These are phyloP conservation scores for Chaetodon trifascialis DNA, from an alignment of 2,113 vertebrate genomes.

Conservation along the genomic window DNA sequence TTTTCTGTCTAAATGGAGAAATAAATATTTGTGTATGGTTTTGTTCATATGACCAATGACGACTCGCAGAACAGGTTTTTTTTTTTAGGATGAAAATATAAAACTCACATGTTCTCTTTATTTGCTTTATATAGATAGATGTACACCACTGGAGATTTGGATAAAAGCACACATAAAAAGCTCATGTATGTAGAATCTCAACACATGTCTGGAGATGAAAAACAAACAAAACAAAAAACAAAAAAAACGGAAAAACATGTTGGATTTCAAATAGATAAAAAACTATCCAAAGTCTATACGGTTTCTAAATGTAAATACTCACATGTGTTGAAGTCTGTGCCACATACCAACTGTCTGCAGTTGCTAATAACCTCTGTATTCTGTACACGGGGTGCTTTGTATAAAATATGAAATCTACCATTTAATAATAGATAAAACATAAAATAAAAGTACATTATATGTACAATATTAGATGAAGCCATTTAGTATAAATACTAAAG, in stretches of 20 bases:
- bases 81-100: constrained; percentile 87
- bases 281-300: constrained; percentile 74
- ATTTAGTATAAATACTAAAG: constrained; percentile 92
- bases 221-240: too few relatives aligned
- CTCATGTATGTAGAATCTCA: constrained; percentile 77
- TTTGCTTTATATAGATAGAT: constrained; percentile 85
- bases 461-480: constrained; percentile 97
- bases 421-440: constrained; percentile 97
- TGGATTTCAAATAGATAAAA: constrained; percentile 79
- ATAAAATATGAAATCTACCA: constrained; percentile 99
- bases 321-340: constrained; percentile 77
- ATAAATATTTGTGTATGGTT: background rate
- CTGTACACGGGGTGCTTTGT: constrained; percentile 95
- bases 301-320: constrained; percentile 78
- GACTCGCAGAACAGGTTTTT: constrained; percentile 13
- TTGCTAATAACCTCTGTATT: constrained; percentile 84
- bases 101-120: constrained; percentile 88
- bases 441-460: constrained; percentile 98
- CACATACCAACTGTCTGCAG: constrained; percentile 78
- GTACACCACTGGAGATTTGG: constrained; percentile 84
- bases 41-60: constrained; percentile 15
- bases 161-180: constrained; percentile 84
- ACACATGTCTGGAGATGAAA: constrained; percentile 74
- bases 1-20: background rate
- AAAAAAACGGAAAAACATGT: constrained; percentile 66